Evolutionary conservation across 2,113 vertebrate genomes (phyloP).

Genomic region (Ammodramus savannarum): DNA sequence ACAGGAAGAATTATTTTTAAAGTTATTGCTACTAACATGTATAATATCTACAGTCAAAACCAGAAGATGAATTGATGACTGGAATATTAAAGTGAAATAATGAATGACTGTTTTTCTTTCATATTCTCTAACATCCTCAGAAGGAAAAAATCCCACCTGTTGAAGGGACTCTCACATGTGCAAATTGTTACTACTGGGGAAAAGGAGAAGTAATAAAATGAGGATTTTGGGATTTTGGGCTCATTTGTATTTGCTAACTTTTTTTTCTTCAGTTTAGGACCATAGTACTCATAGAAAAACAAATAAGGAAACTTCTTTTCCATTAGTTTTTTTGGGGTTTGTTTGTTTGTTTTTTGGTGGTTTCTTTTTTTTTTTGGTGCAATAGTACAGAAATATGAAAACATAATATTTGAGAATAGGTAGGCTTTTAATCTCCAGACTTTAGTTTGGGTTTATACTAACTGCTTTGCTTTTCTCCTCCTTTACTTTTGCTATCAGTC

Average conservation of each 20-base stretch:
- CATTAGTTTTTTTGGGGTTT: neutral
- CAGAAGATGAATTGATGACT: neutral
- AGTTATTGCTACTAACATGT: neutral
- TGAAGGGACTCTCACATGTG: neutral
- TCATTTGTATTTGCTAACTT: neutral
- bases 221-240: neutral
- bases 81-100: neutral
- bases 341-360: no score
- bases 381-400: neutral
- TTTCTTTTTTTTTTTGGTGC: neutral
- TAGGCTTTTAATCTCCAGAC: neutral
- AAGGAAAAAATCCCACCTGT: neutral
- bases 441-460: neutral
- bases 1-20: neutral
- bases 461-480: neutral
- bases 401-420: neutral
- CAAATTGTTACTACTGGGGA: neutral
- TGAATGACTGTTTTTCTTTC: neutral
- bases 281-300: neutral
- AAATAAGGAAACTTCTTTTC: neutral
- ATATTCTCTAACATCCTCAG: neutral
- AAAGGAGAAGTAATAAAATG: neutral
- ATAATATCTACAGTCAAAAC: neutral
- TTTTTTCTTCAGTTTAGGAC: neutral
- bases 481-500: neutral